phyloP scores from a whole-genome alignment of 2,113 vertebrate species.

The Lepus europaeus region DNA sequence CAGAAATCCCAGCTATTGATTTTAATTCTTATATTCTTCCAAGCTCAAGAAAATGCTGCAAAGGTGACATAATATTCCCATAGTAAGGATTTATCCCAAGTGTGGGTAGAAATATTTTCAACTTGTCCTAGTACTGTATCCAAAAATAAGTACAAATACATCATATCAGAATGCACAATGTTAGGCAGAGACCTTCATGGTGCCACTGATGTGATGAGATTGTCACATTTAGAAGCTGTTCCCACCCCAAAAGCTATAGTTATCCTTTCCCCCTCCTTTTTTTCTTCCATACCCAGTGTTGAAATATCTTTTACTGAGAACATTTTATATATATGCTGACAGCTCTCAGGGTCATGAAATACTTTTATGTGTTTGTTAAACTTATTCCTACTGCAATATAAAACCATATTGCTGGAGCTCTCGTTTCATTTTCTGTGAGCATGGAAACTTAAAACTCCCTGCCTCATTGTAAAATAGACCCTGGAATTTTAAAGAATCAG shows the following conservation, averaged over 20 bases:
- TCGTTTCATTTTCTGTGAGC: conserved; percentile 44
- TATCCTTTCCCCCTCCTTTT: not conserved
- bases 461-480: conserved; percentile 9
- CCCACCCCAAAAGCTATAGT: not conserved
- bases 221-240: not conserved
- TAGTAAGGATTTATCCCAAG: not conserved
- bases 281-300: not conserved
- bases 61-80: not conserved
- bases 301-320: conserved; percentile 26
- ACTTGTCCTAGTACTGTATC: not conserved
- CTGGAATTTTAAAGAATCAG: not conserved
- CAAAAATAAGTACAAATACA: not conserved
- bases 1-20: not conserved
- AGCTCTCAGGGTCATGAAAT: conserved; percentile 10
- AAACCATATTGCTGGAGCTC: not conserved
- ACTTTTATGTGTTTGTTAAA: conserved; percentile 36
- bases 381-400: not conserved
- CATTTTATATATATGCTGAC: not conserved
- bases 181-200: conserved; percentile 18
- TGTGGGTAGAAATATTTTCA: conserved; percentile 13
- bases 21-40: not conserved
- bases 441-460: not conserved
- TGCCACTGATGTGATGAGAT: not conserved
- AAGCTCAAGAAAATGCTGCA: not conserved
- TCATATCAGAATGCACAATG: not conserved